phyloP scores from a whole-genome alignment of 2,888 invertebrate species.

The Ceriagrion tenellum region DNA sequence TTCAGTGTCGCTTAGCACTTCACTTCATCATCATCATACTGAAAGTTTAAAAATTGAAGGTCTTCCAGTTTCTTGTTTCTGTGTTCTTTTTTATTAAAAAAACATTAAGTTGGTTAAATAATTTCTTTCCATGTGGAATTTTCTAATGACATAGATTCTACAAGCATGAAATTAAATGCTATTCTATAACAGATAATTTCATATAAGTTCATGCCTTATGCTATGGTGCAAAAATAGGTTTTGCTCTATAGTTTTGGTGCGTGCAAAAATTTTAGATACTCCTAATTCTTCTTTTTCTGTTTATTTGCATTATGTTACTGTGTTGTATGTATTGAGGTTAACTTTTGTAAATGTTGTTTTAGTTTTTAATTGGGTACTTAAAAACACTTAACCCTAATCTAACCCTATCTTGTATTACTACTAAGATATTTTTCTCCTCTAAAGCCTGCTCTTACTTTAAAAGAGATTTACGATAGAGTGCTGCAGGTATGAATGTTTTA shows the following conservation, averaged over 20 bases:
- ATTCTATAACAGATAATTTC: too few relatives aligned
- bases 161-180: too few relatives aligned
- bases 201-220: neutral
- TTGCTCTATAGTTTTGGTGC: neutral
- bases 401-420: neutral
- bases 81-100: too few relatives aligned
- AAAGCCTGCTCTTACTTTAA: neutral
- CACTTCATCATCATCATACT: neutral
- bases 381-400: neutral
- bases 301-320: neutral
- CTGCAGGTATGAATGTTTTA: too few relatives aligned
- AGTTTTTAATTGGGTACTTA: neutral
- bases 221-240: neutral
- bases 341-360: neutral
- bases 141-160: too few relatives aligned
- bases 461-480: neutral
- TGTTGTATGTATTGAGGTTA: neutral
- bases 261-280: neutral
- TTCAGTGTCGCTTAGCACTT: neutral
- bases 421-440: neutral
- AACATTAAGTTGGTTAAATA: too few relatives aligned
- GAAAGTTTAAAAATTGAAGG: neutral
- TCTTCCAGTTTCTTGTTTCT: neutral
- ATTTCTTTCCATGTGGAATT: too few relatives aligned
- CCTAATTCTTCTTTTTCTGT: neutral